Conservation (phyloP, 1,140 invertebrate genomes). For the Habropoda laboriosa region DNA sequence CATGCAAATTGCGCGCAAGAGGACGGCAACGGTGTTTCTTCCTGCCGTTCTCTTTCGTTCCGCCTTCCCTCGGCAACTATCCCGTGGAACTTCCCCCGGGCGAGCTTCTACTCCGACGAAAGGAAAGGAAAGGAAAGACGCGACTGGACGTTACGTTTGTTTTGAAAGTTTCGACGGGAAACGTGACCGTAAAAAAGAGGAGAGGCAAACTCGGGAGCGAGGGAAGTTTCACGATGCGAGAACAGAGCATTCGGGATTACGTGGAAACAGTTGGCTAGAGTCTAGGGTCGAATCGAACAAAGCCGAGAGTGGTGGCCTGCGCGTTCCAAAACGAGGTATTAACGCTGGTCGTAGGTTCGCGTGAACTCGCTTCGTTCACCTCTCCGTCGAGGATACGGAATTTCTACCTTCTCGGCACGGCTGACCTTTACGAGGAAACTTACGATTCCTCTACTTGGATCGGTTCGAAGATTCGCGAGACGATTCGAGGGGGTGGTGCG, state of each 20-base stretch:
- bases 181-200: neutral
- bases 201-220: slow-evolving; percentile 14
- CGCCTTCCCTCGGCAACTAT: neutral
- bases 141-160: slow-evolving; percentile 21
- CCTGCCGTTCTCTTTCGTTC: no score
- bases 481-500: no score
- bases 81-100: neutral
- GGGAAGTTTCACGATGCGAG: slow-evolving; percentile 1
- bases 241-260: slow-evolving; percentile 22
- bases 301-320: slow-evolving; percentile 38
- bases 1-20: slow-evolving; percentile 72
- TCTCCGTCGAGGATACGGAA: slow-evolving; percentile 35
- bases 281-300: slow-evolving; percentile 37
- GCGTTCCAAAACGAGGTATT: slow-evolving; percentile 44
- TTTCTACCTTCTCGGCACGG: neutral
- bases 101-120: neutral
- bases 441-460: no score
- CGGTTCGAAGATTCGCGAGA: no score
- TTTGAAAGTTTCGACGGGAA: slow-evolving; percentile 11
- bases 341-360: slow-evolving; percentile 29
- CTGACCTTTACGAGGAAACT: slow-evolving; percentile 10
- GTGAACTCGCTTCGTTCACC: neutral
- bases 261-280: neutral
- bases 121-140: neutral
- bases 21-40: slow-evolving; percentile 20